phyloP scores from a whole-genome alignment of 2,113 vertebrate genomes.

The Ptilorrhoa leucosticta region DNA sequence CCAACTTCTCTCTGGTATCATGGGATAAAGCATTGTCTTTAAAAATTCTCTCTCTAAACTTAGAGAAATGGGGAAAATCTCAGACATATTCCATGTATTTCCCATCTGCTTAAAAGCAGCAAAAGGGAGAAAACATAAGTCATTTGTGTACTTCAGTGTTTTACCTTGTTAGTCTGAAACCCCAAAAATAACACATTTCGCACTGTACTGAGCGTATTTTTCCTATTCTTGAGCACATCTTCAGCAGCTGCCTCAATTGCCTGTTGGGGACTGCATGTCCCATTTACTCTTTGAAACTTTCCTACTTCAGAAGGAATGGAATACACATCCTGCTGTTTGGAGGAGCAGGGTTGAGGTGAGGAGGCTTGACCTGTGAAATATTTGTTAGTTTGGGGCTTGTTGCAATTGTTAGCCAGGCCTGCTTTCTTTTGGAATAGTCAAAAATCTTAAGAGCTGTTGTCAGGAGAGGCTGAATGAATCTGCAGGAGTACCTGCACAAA shows the following conservation, averaged over 20 bases:
- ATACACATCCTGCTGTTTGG: not conserved
- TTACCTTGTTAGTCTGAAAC: not conserved
- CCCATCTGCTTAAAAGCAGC: not conserved
- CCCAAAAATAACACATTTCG: not conserved
- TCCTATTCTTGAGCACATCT: not conserved
- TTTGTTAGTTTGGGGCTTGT: not conserved
- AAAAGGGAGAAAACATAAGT: not conserved
- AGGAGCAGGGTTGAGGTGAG: not conserved
- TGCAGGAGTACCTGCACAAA: not conserved
- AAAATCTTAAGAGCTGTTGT: not conserved
- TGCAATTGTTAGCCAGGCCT: not conserved
- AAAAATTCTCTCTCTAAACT: not conserved
- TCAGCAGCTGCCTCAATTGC: not conserved
- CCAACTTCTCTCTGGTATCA: not conserved
- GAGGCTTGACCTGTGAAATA: not conserved
- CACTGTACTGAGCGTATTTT: not conserved
- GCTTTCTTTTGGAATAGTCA: not conserved
- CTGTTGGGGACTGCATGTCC: not conserved
- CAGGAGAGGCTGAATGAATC: not conserved
- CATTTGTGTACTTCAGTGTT: not conserved
- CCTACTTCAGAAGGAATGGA: not conserved
- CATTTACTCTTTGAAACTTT: not conserved
- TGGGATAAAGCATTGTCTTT: not conserved
- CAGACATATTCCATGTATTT: not conserved
- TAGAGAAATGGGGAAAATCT: not conserved